These are phyloP conservation scores for Petrophora chlorosata DNA, from an alignment of 2,888 invertebrate genomes.

Conservation along the genomic window DNA sequence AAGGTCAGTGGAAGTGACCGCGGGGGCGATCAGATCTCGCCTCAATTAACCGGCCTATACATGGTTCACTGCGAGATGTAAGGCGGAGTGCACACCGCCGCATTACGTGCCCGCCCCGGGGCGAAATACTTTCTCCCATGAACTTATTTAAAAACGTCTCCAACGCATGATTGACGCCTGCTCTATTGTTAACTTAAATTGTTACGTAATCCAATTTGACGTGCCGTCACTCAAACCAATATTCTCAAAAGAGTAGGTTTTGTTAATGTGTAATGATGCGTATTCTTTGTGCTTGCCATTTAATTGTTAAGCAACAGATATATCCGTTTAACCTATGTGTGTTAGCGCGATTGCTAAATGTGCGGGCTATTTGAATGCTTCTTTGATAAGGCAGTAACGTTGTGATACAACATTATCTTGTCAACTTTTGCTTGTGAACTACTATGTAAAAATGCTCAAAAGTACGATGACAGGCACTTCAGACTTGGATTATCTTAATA, in stretches of 20 bases:
- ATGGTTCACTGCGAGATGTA: constrained; percentile 38
- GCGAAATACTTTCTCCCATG: constrained; percentile 75
- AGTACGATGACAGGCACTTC: neutral
- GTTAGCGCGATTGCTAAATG: constrained; percentile 61
- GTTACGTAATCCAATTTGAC: constrained; percentile 73
- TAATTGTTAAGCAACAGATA: constrained; percentile 75
- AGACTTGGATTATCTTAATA: neutral
- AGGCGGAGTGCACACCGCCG: constrained; percentile 41
- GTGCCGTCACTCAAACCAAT: constrained; percentile 73
- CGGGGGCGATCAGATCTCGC: constrained; percentile 48
- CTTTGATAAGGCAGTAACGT: constrained; percentile 39
- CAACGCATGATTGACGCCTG: constrained; percentile 72
- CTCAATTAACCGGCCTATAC: constrained; percentile 64
- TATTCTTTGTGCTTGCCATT: constrained; percentile 78
- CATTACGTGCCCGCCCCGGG: constrained; percentile 58
- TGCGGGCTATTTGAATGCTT: constrained; percentile 46
- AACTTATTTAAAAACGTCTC: constrained; percentile 81
- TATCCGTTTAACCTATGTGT: constrained; percentile 68
- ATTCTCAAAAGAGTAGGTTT: constrained; percentile 68
- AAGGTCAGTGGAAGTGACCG: constrained; percentile 50
- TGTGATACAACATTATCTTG: constrained; percentile 25
- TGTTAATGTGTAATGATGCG: constrained; percentile 78
- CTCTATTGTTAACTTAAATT: constrained; percentile 67
- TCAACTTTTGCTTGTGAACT: constrained; percentile 1
- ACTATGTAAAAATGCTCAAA: constrained; percentile 4